Evolutionary conservation across 2,113 vertebrate genomes (phyloP), one percentile per base, ranked within the genome.

Genomic region (Theristicus caerulescens): DNA sequence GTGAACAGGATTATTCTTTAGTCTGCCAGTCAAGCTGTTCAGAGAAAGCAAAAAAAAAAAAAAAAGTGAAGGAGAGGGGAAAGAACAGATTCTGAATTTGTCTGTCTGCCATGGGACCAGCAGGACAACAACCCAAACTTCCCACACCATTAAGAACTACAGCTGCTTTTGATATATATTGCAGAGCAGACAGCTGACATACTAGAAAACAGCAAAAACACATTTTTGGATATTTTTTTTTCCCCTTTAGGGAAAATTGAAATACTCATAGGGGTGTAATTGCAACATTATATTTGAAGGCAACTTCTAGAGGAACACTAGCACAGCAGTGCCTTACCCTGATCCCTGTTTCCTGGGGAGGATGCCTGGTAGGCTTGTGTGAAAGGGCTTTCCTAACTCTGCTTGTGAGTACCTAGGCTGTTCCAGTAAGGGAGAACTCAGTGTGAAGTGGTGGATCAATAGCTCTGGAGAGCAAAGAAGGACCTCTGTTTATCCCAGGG

Each of bases 1-100:
- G 95, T 93, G 96, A 98, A 97, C 87, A 91, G 93, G 96, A 98
- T 98, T 98, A 98, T 98, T 96, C 96, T 96, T 93, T 87, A 96
- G 96, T 69, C 93, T 97, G 95, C 92, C 97, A 96, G 94, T 98
- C 97, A 98, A 94, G 92, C 93, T 96, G 93, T 96, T 97, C 95
- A 93, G 91, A 90, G 84, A 58, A 96, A 97, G 29, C 12, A 82
- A 15, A 27, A 52, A 29, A 64, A 31, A 57, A 38, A 59, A 55
- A 18, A 22, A 34, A 47, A 36, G 15, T 34, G 40, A 67, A 4
- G 38, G 64, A 82, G 32, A 94, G 13, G 9, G 76, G 24, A 96
- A 67, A 95, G 79, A 97, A 97, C 74, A 97, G 87, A 73, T 96
- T 96, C 91, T 89, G 82, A 89, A 64, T 93, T 97, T 96, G 84